These are phyloP conservation scores for Reinhardtius hippoglossoides DNA, from an alignment of 2,113 vertebrate genomes.

Conservation along the genomic window DNA sequence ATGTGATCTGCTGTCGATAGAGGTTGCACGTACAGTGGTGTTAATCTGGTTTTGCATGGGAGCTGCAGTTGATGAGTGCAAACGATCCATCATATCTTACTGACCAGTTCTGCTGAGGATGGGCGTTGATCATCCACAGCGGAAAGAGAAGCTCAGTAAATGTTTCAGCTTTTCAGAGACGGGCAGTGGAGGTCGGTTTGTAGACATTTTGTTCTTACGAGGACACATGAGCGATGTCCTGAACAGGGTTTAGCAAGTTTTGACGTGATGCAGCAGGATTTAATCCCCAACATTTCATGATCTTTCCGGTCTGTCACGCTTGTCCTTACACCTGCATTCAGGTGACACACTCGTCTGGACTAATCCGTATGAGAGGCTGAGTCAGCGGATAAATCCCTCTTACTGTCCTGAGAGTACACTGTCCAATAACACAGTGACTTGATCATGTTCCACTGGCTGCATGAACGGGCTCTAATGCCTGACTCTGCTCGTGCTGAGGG, in stretches of 20 bases:
- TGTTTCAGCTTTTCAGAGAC: not conserved
- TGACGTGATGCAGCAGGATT: slow-evolving; percentile 3
- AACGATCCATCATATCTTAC: not conserved
- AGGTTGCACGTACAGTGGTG: not conserved
- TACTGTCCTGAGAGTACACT: slow-evolving; percentile 33
- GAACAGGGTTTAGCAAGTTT: not conserved
- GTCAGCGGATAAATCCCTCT: slow-evolving; percentile 56
- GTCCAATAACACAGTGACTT: slow-evolving; percentile 49
- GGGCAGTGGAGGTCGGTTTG: not conserved
- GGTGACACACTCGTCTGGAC: slow-evolving; percentile 38
- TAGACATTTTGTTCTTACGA: not conserved
- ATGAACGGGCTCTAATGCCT: slow-evolving; percentile 4
- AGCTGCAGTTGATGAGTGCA: not conserved
- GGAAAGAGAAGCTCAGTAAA: not conserved
- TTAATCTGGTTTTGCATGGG: not conserved
- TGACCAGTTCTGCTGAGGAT: too few relatives aligned
- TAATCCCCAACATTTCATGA: slow-evolving; percentile 25
- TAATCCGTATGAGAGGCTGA: slow-evolving; percentile 68
- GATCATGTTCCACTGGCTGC: slow-evolving; percentile 39
- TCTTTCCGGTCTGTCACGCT: slow-evolving; percentile 38
- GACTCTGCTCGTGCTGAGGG: slow-evolving; percentile 11
- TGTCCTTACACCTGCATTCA: slow-evolving; percentile 45
- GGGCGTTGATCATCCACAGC: too few relatives aligned
- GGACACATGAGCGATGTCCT: not conserved
- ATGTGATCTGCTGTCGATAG: not conserved